A percentile compares a stretch with the other conserved stretches of the same genome.
Evolutionary conservation across 2,888 invertebrate genomes (phyloP).

Genomic region (Ctena decussata): DNA sequence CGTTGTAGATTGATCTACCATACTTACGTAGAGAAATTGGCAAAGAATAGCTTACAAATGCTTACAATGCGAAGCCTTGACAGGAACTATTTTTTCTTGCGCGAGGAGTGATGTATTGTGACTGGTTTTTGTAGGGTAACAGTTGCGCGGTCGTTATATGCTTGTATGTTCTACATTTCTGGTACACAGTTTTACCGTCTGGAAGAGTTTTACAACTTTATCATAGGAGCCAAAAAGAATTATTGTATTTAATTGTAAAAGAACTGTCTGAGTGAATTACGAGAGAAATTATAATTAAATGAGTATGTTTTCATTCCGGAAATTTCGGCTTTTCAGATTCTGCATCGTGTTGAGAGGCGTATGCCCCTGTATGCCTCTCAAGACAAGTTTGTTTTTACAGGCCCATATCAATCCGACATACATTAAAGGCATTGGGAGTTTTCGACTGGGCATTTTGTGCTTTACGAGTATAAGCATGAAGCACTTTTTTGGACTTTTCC

Average conservation of each 20-base stretch:
- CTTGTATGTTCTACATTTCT: background rate
- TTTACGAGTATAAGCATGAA: no score
- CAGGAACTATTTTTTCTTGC: slow-evolving; percentile 64
- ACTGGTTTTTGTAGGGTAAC: slow-evolving; percentile 54
- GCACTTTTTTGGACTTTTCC: no score
- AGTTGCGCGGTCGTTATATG: slow-evolving; percentile 53
- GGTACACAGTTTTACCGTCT: background rate
- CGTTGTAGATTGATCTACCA: slow-evolving; percentile 30
- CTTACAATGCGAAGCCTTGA: slow-evolving; percentile 19
- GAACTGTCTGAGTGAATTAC: background rate
- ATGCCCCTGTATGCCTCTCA: no score
- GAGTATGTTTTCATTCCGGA: no score
- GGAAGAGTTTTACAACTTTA: background rate
- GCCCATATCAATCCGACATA: no score
- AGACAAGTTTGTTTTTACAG: no score
- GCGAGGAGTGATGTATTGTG: slow-evolving; percentile 67
- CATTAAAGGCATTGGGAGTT: no score
- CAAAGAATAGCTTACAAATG: slow-evolving; percentile 5
- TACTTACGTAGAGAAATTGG: background rate
- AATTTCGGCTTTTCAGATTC: no score
- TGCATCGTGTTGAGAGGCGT: no score
- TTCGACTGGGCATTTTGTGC: no score
- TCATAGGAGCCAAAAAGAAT: background rate
- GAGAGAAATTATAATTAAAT: background rate
- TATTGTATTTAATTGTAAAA: background rate